Conservation (phyloP, 2,113 vertebrate species). For the Chaetura pelagica region DNA sequence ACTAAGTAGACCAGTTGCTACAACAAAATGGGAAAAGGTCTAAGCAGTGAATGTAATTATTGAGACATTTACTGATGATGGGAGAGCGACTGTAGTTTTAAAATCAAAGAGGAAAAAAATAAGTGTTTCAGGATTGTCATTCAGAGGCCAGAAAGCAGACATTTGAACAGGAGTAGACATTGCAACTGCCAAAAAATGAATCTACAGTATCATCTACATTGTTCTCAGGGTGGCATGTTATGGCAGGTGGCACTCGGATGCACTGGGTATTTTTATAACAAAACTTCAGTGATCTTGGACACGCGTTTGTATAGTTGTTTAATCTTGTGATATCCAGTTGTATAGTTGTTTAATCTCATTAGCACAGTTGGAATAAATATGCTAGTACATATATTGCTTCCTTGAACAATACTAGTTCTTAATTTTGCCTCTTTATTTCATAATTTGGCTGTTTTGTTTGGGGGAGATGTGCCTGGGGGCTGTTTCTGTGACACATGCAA, state of each 20-base stretch:
- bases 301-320: neutral
- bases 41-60: neutral
- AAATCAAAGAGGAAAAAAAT: neutral
- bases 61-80: neutral
- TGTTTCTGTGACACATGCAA: neutral
- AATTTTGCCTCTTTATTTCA: neutral
- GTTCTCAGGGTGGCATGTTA: neutral
- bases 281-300: neutral
- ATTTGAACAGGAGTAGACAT: neutral
- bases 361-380: neutral
- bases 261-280: neutral
- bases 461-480: neutral
- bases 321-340: neutral
- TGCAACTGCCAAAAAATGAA: neutral
- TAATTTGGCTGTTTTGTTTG: neutral
- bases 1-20: neutral
- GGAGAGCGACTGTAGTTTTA: neutral
- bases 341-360: neutral
- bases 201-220: fast-evolving
- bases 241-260: neutral
- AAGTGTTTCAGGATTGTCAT: neutral
- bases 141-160: neutral
- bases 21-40: neutral
- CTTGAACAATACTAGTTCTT: neutral
- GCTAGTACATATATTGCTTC: neutral